Percentiles rank a stretch among this genome's conserved stretches.
Conservation (phyloP, 2,113 vertebrate species). For the Pedionomus torquatus region DNA sequence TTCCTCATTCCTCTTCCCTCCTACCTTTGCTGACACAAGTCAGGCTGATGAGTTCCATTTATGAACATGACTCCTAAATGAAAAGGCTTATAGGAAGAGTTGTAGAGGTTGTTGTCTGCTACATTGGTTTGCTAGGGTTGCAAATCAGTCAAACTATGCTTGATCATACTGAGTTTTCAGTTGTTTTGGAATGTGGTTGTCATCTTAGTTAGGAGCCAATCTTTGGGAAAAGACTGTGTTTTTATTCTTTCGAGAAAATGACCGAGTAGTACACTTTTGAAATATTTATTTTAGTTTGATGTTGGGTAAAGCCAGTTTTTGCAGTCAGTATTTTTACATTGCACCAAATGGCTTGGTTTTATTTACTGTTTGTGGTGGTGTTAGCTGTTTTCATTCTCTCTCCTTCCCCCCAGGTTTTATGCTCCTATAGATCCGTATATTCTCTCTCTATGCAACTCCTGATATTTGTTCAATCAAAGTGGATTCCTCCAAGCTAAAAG, state of each 20-base stretch:
- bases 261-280: neutral
- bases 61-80: neutral
- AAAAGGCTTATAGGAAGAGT: neutral
- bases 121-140: neutral
- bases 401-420: neutral
- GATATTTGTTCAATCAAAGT: neutral
- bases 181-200: neutral
- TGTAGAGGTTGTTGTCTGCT: neutral
- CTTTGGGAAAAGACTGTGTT: neutral
- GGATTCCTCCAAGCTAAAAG: neutral
- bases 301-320: neutral
- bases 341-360: neutral
- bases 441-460: neutral
- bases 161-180: neutral
- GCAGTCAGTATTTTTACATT: neutral
- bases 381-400: neutral
- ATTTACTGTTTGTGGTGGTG: neutral
- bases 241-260: neutral
- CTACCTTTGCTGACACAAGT: neutral
- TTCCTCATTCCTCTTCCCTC: neutral
- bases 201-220: neutral
- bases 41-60: neutral
- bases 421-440: neutral
- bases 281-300: neutral
- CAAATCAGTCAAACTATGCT: neutral